Percentiles rank a stretch among this genome's conserved stretches.
Evolutionary conservation across 2,888 invertebrate genomes (phyloP).

Genomic region (Bugula neritina): DNA sequence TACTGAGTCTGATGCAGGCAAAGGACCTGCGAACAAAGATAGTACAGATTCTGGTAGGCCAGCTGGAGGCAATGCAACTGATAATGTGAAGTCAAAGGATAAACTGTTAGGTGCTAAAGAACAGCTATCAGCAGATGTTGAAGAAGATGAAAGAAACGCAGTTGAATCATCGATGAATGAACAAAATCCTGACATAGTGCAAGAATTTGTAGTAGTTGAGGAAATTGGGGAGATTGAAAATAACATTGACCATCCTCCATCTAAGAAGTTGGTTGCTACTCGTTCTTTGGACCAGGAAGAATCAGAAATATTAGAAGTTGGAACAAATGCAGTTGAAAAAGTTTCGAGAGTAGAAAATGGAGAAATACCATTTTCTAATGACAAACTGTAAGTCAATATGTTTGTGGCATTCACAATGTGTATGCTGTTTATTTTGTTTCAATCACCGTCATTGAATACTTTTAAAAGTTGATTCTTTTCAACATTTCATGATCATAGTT

Average conservation of each 20-base stretch:
- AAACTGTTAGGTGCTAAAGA: no score
- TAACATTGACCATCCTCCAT: not conserved
- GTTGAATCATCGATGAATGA: no score
- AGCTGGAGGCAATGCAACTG: no score
- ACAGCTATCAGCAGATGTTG: no score
- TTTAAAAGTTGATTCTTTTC: no score
- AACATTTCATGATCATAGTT: no score
- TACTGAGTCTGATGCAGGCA: not conserved
- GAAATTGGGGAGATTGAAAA: not conserved
- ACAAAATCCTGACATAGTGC: not conserved
- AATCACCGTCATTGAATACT: no score
- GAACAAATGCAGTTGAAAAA: not conserved
- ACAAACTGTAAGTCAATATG: no score
- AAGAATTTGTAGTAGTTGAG: conserved; percentile 21
- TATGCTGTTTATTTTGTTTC: no score
- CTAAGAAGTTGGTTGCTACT: not conserved
- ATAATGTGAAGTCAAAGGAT: no score
- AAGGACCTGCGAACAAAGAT: not conserved
- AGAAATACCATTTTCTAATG: not conserved
- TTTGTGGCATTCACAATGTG: no score
- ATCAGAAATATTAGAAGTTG: not conserved
- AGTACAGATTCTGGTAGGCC: not conserved
- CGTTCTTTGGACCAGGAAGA: not conserved
- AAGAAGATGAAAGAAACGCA: no score
- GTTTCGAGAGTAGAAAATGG: not conserved